These are phyloP conservation scores for Corythoichthys intestinalis DNA, from an alignment of 2,113 vertebrate genomes.

Conservation along the genomic window DNA sequence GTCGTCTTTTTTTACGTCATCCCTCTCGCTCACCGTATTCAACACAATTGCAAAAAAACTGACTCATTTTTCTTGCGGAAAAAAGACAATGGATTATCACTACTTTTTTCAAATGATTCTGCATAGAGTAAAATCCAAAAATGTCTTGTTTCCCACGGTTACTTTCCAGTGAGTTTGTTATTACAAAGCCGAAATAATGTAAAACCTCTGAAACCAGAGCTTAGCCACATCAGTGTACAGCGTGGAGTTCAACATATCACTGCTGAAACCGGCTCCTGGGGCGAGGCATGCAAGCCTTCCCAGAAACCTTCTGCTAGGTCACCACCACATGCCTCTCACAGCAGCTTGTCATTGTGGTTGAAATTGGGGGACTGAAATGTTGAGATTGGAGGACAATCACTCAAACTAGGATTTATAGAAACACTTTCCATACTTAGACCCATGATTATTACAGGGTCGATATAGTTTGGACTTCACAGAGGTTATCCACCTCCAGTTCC, in stretches of 20 bases:
- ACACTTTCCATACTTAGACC: conserved; percentile 71
- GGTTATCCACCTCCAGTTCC: conserved; percentile 26
- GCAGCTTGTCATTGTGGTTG: conserved; percentile 63
- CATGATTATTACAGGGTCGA: conserved; percentile 62
- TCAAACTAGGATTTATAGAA: conserved; percentile 62
- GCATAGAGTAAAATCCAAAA: conserved; percentile 33
- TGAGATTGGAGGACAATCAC: conserved; percentile 48
- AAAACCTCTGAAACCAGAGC: conserved; percentile 68
- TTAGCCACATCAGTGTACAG: conserved; percentile 68
- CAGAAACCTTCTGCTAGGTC: conserved; percentile 60
- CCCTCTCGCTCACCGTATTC: conserved; percentile 59
- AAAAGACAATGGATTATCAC: conserved; percentile 28
- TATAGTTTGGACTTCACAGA: conserved; percentile 55
- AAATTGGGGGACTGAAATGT: conserved; percentile 23
- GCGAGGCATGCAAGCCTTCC: conserved; percentile 54
- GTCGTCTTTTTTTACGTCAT: conserved; percentile 42
- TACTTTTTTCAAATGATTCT: conserved; percentile 37
- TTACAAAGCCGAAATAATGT: conserved; percentile 66
- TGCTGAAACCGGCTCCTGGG: conserved; percentile 38
- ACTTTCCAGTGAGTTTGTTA: conserved; percentile 64
- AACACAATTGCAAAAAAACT: conserved; percentile 41
- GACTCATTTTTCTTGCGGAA: conserved; percentile 11
- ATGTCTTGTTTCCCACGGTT: conserved; percentile 65
- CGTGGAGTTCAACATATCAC: conserved; percentile 59
- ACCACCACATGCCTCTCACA: conserved; percentile 39